These are phyloP conservation scores for Puffinus mauretanicus DNA, from an alignment of 2,113 vertebrate genomes.

Conservation along the genomic window DNA sequence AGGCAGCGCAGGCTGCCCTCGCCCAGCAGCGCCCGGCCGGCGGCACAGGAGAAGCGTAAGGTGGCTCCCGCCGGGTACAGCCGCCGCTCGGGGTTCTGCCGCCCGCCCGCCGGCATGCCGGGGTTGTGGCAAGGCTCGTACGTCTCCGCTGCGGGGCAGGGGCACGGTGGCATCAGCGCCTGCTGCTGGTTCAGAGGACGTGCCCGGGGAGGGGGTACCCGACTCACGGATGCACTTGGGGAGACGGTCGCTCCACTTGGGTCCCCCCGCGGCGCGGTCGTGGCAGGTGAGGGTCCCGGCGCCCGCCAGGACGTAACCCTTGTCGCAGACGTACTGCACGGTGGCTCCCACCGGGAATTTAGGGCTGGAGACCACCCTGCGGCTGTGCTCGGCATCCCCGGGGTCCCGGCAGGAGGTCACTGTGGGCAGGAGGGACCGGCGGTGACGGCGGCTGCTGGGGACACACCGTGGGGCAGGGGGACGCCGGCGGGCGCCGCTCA, in stretches of 20 bases:
- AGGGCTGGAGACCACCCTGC: constrained; percentile 84
- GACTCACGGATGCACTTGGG: constrained; percentile 91
- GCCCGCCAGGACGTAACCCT: constrained; percentile 85
- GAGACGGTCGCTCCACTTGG: constrained; percentile 90
- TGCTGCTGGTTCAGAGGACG: accelerated
- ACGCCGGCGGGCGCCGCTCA: constrained; percentile 36
- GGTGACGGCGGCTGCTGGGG: accelerated
- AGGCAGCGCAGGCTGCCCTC: constrained; percentile 86
- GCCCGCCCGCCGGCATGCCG: constrained; percentile 80
- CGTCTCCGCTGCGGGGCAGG: constrained; percentile 74
- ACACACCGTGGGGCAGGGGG: accelerated
- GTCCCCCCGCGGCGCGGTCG: constrained; percentile 80
- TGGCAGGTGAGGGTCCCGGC: constrained; percentile 87
- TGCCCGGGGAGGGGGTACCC: background rate
- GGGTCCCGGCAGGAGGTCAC: constrained; percentile 90
- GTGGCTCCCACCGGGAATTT: constrained; percentile 87
- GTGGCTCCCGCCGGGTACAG: constrained; percentile 85
- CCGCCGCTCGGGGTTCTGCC: constrained; percentile 79
- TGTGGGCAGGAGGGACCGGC: background rate
- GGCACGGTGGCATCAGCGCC: background rate
- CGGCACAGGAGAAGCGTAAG: constrained; percentile 84
- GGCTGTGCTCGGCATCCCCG: constrained; percentile 88
- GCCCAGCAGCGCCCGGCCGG: constrained; percentile 84
- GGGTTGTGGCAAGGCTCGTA: constrained; percentile 88
- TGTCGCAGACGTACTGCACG: constrained; percentile 89